Evolutionary conservation across 2,888 invertebrate species (phyloP), one percentile per base, ranked within the genome.

Genomic region (Andrena haemorrhoa): DNA sequence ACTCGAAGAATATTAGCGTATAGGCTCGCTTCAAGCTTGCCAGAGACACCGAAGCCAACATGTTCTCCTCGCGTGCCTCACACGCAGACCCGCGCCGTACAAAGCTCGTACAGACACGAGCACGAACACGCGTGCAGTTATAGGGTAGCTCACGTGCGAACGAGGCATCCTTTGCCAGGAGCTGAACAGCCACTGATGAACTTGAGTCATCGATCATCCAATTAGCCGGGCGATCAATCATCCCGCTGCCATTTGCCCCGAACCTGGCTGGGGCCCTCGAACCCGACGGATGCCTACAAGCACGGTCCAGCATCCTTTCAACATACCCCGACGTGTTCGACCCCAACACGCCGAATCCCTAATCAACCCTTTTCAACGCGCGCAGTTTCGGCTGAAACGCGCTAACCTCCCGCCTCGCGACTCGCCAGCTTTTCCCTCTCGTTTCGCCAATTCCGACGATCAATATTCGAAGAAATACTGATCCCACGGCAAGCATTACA

Each of bases 201-300:
- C 91, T 92, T 89, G 92, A 92, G 94, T 95, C 96, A 96, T 97
- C 96, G 95, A 96, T 97, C 97, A 96, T 95, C 95, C 96, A 96
- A 96, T 97, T 96, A 96, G 95, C 94, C 88, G 91, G 91, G 93
- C 95, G 96, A 96, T 96, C 96, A 96, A 96, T 97, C 96, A 96
- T 96, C 95, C 94, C 82, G 93, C 94, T 94, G 94, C 94, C 94
- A 94, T 94, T 94, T 94, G 93, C 94, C 94, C 92, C 89, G 87
- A 89, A 89, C 89, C 86, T 87, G 65, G 53, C 80, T 71, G 82
- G 77, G 74, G 75, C 84, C 85, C 83, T 84, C 85, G 82, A 80
- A 79, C 79, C 83, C 84, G 83, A 79, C 75, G 86, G 83, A 82
- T 86, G 83, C 86, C 82, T 78, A 82, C 85, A 82, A 88, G 86